Percentiles rank a stretch among this genome's conserved stretches.
phyloP scores from a whole-genome alignment of 2,888 invertebrate genomes.

The Carcina quercana region DNA sequence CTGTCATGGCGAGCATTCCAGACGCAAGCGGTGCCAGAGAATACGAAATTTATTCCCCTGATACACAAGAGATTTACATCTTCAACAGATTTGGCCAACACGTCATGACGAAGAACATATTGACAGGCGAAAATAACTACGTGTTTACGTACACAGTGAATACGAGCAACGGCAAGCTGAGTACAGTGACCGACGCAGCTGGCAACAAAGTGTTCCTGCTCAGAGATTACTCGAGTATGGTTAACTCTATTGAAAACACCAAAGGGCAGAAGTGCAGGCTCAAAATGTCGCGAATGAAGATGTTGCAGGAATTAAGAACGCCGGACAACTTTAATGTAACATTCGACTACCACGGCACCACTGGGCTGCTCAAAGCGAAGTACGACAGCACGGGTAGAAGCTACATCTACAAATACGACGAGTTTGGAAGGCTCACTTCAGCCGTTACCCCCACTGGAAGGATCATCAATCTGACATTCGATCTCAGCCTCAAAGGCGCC shows the following conservation, averaged over 20 bases:
- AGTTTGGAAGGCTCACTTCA: conserved; percentile 92
- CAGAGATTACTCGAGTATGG: conserved; percentile 89
- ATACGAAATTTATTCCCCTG: conserved; percentile 96
- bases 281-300: conserved; percentile 93
- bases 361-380: conserved; percentile 91
- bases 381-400: conserved; percentile 92
- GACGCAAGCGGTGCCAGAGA: conserved; percentile 88
- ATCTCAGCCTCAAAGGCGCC: conserved; percentile 93
- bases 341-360: conserved; percentile 94
- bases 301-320: conserved; percentile 91
- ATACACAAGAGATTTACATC: conserved; percentile 95
- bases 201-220: conserved; percentile 91
- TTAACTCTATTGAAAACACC: conserved; percentile 95
- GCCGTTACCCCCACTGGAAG: conserved; percentile 97
- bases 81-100: conserved; percentile 97
- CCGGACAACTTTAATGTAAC: conserved; percentile 96
- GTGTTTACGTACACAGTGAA: conserved; percentile 97
- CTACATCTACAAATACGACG: conserved; percentile 95
- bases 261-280: conserved; percentile 94
- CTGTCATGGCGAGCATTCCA: conserved; percentile 92
- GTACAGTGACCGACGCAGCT: conserved; percentile 94
- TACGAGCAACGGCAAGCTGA: conserved; percentile 95
- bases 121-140: conserved; percentile 95
- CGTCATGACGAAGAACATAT: conserved; percentile 92
- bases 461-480: conserved; percentile 90